Percentiles rank a stretch among this genome's conserved stretches.
These are phyloP conservation scores for Mellilla xanthometata DNA, from an alignment of 2,888 invertebrate genomes.

Conservation along the genomic window DNA sequence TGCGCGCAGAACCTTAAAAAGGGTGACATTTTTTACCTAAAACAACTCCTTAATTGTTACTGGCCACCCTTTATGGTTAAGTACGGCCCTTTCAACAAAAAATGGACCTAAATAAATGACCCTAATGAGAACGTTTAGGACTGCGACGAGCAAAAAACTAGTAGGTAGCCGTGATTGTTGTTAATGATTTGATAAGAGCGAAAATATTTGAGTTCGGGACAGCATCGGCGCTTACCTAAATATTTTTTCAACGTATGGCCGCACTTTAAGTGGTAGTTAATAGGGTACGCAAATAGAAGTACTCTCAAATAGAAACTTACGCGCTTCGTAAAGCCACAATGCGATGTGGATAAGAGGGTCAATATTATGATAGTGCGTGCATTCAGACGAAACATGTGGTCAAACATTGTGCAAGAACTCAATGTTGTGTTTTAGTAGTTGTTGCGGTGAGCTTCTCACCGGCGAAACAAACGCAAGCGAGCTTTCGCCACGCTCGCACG, in stretches of 20 bases:
- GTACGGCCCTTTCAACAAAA: constrained; percentile 64
- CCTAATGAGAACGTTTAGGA: constrained; percentile 57
- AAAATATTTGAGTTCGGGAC: constrained; percentile 54
- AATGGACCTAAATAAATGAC: constrained; percentile 71
- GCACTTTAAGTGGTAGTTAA: constrained; percentile 68
- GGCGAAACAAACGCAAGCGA: constrained; percentile 58
- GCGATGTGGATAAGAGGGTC: constrained; percentile 74
- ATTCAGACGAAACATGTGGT: constrained; percentile 74
- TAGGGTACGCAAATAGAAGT: constrained; percentile 71
- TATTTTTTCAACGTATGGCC: constrained; percentile 66
- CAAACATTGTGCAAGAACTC: constrained; percentile 74
- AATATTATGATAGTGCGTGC: constrained; percentile 79
- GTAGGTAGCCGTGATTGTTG: constrained; percentile 60
- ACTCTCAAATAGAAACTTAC: constrained; percentile 51
- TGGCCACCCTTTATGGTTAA: constrained; percentile 70
- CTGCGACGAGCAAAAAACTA: constrained; percentile 58
- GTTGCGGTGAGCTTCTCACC: constrained; percentile 47
- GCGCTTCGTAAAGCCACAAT: constrained; percentile 62
- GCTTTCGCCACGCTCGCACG: constrained; percentile 54
- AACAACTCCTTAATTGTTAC: constrained; percentile 75
- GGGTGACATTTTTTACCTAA: constrained; percentile 79
- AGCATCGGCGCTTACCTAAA: constrained; percentile 57
- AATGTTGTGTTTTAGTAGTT: constrained; percentile 55
- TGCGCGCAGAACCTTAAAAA: constrained; percentile 61
- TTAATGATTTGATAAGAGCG: constrained; percentile 63